phyloP scores from a whole-genome alignment of 2,888 invertebrate species.

The Molanna angustata region DNA sequence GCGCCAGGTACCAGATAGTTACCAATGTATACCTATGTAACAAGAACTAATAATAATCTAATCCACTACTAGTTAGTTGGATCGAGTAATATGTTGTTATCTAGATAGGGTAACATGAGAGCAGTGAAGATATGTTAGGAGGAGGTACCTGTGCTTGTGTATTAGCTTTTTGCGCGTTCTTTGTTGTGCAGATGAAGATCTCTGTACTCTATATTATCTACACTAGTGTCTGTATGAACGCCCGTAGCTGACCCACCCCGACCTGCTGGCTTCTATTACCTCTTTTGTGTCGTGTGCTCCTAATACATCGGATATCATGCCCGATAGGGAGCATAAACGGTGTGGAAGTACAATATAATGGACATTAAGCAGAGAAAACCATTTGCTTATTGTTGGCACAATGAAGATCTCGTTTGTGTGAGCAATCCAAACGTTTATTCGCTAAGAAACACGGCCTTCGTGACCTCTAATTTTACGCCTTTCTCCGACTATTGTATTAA shows the following conservation, averaged over 20 bases:
- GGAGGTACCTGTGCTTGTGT: conserved; percentile 1
- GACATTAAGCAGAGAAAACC: conserved; percentile 10
- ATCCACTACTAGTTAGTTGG: conserved; percentile 9
- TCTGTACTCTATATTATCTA: conserved; percentile 3
- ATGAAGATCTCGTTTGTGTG: conserved; percentile 24
- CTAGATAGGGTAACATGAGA: conserved; percentile 23
- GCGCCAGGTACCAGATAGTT: too few relatives aligned
- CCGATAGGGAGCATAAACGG: conserved; percentile 20
- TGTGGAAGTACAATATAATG: conserved; percentile 16
- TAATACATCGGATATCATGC: conserved; percentile 20
- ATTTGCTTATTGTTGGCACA: conserved; percentile 22
- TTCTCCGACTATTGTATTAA: conserved; percentile 23
- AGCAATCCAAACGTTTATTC: conserved; percentile 14
- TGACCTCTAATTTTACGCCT: conserved; percentile 24
- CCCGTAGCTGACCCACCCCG: conserved; percentile 20
- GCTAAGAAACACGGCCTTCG: conserved; percentile 12
- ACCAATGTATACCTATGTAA: too few relatives aligned
- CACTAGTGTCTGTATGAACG: conserved; percentile 11
- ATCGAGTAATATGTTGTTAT: conserved; percentile 19
- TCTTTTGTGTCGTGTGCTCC: conserved; percentile 24
- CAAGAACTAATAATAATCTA: too few relatives aligned
- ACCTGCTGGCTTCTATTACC: conserved; percentile 14
- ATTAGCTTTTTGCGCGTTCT: conserved; percentile 24
- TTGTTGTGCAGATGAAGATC: conserved; percentile 27
- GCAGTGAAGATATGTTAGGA: conserved; percentile 12